These are phyloP conservation scores for Rhynchomys soricoides DNA, from an alignment of 2,113 vertebrate genomes.

Conservation along the genomic window DNA sequence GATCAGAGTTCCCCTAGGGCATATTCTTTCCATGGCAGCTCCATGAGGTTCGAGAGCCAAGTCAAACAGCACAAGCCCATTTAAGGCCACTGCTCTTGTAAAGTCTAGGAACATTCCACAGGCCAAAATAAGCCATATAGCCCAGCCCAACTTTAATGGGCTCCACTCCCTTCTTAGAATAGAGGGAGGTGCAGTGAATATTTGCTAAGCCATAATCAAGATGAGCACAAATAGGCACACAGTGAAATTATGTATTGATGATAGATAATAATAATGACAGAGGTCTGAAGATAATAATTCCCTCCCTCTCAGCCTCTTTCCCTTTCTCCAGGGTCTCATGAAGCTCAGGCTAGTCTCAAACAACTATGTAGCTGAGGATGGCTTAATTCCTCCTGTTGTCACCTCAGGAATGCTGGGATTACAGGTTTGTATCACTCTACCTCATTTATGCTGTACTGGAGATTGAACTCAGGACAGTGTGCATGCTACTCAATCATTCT, in stretches of 20 bases:
- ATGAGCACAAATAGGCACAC: neutral
- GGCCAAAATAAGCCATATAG: neutral
- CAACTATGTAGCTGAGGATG: neutral
- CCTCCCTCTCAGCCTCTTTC: neutral
- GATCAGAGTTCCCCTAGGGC: neutral
- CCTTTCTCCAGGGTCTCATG: neutral
- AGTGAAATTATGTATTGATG: conserved; percentile 10
- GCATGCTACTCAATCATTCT: neutral
- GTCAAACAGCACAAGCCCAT: neutral
- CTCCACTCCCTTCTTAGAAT: neutral
- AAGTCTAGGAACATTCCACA: neutral
- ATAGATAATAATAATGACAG: neutral
- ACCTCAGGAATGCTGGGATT: neutral
- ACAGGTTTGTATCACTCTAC: neutral
- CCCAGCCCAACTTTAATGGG: neutral
- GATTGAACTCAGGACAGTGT: neutral
- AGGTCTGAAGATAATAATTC: neutral
- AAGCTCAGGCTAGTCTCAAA: neutral
- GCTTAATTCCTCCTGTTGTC: neutral
- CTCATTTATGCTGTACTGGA: neutral
- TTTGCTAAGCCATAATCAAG: neutral
- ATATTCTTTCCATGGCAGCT: neutral
- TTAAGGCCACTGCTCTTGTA: neutral
- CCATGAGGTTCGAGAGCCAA: neutral
- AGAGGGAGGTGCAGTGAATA: neutral